Base-by-base conservation (phyloP, 2,797 vertebrate genomes). In the Sparus aurata region DNA sequence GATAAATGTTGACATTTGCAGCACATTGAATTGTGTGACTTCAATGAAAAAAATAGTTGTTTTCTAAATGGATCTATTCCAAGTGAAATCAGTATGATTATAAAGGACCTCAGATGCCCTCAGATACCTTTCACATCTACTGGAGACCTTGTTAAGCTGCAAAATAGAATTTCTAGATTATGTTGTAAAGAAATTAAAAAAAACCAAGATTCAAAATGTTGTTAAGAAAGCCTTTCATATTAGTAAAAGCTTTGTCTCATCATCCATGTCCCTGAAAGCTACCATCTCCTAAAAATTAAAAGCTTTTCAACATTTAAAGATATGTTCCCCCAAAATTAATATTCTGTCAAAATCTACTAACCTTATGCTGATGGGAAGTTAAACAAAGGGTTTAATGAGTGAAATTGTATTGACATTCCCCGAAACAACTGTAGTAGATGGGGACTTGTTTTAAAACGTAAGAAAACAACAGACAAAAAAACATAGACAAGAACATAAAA, bases 1-100 rank as follows among this genome's bases (percentile, higher is more conserved):
- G 80, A 88, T 85, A 85, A 78, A 87, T 79, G 83, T 81, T 88
- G 80, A 84, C 85, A 88, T 91, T 91, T 89, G 77, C 66, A 58
- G 75, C 23, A 27, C 45, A 58, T 20, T 69, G 46, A 74, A 62
- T 18, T 22, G 41, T 59, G 47, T 49, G 74, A 77, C 75, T 70
- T 78, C 34, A 73, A 23, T 69, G n/a, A 76, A 53, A 74, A 84
- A 71, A 61, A 84, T 69, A 61, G 67, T 75, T 54, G 8, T 50
- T 67, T 38, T 83, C 52, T 49, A 66, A 85, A 85, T 80, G n/a
- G 54, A 80, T 87, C 70, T 74, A 73, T 78, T 79, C 55, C 30
- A 55, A 63, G 49, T 27, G 60, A 41, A 77, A 74, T 85, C 53
- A 57, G 30, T 12, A 46, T 53, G 20, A 72, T 73, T 61, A 23